Evolutionary conservation across 2,888 invertebrate species (phyloP), one percentile per base, ranked within the genome.

Genomic region (Aphodius granarius): DNA sequence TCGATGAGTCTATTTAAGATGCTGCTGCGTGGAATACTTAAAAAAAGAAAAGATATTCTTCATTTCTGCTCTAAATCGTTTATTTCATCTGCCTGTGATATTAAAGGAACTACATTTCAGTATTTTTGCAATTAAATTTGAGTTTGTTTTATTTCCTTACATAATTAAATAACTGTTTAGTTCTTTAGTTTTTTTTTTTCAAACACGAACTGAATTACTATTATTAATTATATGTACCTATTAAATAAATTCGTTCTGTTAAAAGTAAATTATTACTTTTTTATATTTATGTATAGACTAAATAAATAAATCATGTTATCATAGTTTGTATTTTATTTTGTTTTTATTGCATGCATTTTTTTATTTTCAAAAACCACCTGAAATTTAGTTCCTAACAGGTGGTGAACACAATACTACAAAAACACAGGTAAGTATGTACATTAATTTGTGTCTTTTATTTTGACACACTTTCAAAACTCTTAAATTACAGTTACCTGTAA

Each of bases 101-200:
- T 68, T 68, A 68, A 68, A 68, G 68, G 68, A 68, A 68, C 68
- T 68, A 68, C 68, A 68, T 68, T 68, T 68, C 68, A 68, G 68
- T 68, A 68, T 68, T 68, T 68, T 43, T 43, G 13, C 20, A 20
- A 68, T n/a, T 18, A 68, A 68, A 68, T 20, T 68, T 68, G 21
- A 22, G 68, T 68, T 68, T 68, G 6, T 43, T 43, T 43, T 43
- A 43, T 43, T 43, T 68, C 21, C 68, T 68, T 22, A 22, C 68
- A 20, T 68, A n/a, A 22, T 68, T 21, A 68, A 66, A 19, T 22
- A 22, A 68, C 22, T 21, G 68, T 22, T 68, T 68, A 68, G 68
- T 68, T 68, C 22, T n/a, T 68, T 68, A 68, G 68, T 68, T 68
- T 68, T 68, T 68, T 68, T 68, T 68, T 68, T 22, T 68, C 21